Percentiles rank a stretch among this genome's conserved stretches.
Conservation (phyloP, 2,797 vertebrate genomes). For the Mormyrops attenuatus region DNA sequence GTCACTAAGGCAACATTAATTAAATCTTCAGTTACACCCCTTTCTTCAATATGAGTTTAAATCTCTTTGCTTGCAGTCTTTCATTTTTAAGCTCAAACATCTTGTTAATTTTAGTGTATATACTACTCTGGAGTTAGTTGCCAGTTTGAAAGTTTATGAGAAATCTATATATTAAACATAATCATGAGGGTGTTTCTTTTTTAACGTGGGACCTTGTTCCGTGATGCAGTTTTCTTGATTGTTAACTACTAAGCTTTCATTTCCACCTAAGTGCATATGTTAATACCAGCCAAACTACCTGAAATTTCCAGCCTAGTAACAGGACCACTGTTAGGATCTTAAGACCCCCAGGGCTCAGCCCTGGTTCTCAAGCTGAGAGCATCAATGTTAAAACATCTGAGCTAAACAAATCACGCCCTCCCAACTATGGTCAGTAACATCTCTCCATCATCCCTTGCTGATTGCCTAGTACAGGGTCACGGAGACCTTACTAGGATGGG, state of each 20-base stretch:
- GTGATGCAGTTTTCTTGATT: background rate
- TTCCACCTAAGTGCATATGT: background rate
- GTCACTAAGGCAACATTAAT: background rate
- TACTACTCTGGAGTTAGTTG: background rate
- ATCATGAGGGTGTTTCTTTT: background rate
- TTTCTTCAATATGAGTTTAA: background rate
- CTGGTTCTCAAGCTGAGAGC: background rate
- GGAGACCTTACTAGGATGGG: background rate
- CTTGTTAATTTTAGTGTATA: background rate
- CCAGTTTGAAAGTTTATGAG: background rate
- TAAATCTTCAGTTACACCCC: background rate
- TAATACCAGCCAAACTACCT: background rate
- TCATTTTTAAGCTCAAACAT: conserved; percentile 1
- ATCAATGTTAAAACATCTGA: background rate
- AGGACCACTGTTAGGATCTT: background rate
- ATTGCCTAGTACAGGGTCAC: background rate
- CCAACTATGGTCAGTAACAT: background rate
- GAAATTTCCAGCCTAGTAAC: background rate
- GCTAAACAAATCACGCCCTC: background rate
- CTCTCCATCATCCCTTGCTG: background rate
- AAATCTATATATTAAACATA: background rate
- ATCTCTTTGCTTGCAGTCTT: background rate
- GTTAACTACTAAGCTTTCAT: background rate
- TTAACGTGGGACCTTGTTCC: background rate
- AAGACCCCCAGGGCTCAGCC: background rate